phyloP scores from a whole-genome alignment of 2,797 vertebrate genomes.

The Parauchenoglanis ngamensis region DNA sequence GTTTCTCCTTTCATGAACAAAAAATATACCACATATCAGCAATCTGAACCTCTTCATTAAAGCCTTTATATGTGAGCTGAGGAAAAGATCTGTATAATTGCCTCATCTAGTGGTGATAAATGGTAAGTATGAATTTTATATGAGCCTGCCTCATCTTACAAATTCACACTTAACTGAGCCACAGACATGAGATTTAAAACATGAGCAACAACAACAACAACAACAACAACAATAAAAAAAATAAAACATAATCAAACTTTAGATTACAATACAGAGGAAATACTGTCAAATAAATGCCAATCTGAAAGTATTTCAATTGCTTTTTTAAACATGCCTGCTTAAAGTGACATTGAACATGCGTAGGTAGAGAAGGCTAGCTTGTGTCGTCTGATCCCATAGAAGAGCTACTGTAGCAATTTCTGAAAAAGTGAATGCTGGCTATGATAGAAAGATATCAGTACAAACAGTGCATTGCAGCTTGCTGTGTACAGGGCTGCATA shows the following conservation, averaged over 20 bases:
- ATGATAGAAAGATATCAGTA: too few relatives aligned
- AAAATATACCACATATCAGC: background rate
- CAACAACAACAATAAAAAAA: background rate
- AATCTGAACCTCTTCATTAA: background rate
- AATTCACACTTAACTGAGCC: background rate
- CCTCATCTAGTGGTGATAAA: slow-evolving; percentile 45
- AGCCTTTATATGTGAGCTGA: background rate
- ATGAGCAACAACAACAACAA: background rate
- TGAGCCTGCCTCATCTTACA: background rate
- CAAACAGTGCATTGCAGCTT: too few relatives aligned
- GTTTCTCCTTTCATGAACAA: background rate
- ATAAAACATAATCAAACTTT: background rate
- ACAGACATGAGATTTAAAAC: background rate
- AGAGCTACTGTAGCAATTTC: too few relatives aligned
- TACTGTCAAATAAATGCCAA: background rate
- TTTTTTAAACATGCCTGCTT: background rate
- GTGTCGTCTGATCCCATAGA: too few relatives aligned
- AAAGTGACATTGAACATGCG: background rate
- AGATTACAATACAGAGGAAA: background rate
- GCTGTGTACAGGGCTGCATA: too few relatives aligned
- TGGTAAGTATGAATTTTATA: background rate
- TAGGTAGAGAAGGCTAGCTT: too few relatives aligned
- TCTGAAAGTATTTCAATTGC: background rate
- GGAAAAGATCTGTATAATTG: slow-evolving; percentile 19
- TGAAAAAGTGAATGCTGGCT: too few relatives aligned